Conservation (phyloP, 2,888 invertebrate genomes). For the Melanotus villosus region DNA sequence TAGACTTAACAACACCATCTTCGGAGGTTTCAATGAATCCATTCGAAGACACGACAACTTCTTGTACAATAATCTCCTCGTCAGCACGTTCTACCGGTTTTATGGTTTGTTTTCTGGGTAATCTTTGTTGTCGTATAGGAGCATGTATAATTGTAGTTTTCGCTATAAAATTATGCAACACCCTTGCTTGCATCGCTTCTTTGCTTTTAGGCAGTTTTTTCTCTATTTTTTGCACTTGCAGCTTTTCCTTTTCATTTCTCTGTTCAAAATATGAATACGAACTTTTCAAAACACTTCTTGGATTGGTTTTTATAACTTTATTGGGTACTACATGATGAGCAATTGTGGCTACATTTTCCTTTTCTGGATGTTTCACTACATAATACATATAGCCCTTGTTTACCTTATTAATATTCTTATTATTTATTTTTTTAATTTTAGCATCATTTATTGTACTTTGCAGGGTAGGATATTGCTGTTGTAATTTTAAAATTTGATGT, state of each 20-base stretch:
- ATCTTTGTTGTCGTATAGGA: slow-evolving; percentile 61
- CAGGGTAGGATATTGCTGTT: slow-evolving; percentile 18
- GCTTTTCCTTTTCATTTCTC: slow-evolving; percentile 40
- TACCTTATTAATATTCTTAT: slow-evolving; percentile 20
- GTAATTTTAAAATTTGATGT: slow-evolving; percentile 28
- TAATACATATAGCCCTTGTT: slow-evolving; percentile 52
- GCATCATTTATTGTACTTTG: slow-evolving; percentile 13
- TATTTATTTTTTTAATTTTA: slow-evolving; percentile 20
- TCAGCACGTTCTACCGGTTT: slow-evolving; percentile 63
- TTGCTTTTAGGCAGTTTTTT: slow-evolving; percentile 61
- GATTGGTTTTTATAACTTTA: slow-evolving; percentile 56
- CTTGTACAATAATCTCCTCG: slow-evolving; percentile 66
- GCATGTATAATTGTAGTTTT: slow-evolving; percentile 64
- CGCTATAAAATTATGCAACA: slow-evolving; percentile 63
- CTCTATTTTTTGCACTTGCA: slow-evolving; percentile 48
- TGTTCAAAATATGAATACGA: slow-evolving; percentile 49
- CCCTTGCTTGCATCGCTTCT: slow-evolving; percentile 60
- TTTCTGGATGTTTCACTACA: slow-evolving; percentile 61
- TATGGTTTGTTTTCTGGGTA: slow-evolving; percentile 67
- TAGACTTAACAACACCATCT: slow-evolving; percentile 51
- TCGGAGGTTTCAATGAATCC: slow-evolving; percentile 60
- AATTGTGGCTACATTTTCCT: slow-evolving; percentile 62
- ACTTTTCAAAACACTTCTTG: slow-evolving; percentile 63
- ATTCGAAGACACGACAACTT: slow-evolving; percentile 64
- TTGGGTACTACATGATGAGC: slow-evolving; percentile 41